Evolutionary conservation across 2,797 vertebrate genomes (phyloP).

Genomic region (Sandelia bainsii): DNA sequence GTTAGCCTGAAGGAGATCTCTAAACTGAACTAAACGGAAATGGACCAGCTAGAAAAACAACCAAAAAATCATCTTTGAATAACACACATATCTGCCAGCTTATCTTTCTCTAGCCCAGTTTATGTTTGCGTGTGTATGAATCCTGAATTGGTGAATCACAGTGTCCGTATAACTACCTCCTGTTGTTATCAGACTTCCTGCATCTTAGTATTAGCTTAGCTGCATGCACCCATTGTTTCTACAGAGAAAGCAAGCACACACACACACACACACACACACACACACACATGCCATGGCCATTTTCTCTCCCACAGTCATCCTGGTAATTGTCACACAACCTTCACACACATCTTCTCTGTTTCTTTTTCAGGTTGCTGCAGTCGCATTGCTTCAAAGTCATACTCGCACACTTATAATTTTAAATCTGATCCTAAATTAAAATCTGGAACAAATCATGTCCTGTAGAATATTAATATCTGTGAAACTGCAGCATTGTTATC

Average conservation of each 20-base stretch:
- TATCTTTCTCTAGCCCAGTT: not conserved
- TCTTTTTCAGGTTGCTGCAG: constrained; percentile 20
- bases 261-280: constrained; percentile 4
- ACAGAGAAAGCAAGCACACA: constrained; percentile 22
- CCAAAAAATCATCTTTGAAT: constrained; percentile 37
- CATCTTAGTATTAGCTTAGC: constrained; percentile 43
- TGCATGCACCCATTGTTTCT: constrained; percentile 44
- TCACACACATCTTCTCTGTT: not conserved
- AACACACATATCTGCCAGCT: constrained; percentile 16
- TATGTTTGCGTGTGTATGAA: constrained; percentile 26
- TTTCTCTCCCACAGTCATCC: constrained; percentile 10
- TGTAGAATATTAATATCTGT: constrained; percentile 47
- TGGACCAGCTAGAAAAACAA: constrained; percentile 44
- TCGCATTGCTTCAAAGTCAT: constrained; percentile 4
- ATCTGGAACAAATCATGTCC: constrained; percentile 33
- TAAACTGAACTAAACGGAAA: constrained; percentile 37
- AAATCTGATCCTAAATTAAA: constrained; percentile 37
- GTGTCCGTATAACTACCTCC: constrained; percentile 39
- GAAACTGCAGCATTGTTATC: constrained; percentile 18
- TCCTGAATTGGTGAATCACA: constrained; percentile 14
- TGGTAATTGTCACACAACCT: constrained; percentile 18
- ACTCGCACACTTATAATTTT: constrained; percentile 5
- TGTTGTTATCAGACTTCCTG: constrained; percentile 68
- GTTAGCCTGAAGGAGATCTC: constrained; percentile 59
- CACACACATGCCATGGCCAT: not conserved